These are phyloP conservation scores for Halocynthia aurantium DNA, from an alignment of 23 tunicate genomes.

Conservation along the genomic window DNA sequence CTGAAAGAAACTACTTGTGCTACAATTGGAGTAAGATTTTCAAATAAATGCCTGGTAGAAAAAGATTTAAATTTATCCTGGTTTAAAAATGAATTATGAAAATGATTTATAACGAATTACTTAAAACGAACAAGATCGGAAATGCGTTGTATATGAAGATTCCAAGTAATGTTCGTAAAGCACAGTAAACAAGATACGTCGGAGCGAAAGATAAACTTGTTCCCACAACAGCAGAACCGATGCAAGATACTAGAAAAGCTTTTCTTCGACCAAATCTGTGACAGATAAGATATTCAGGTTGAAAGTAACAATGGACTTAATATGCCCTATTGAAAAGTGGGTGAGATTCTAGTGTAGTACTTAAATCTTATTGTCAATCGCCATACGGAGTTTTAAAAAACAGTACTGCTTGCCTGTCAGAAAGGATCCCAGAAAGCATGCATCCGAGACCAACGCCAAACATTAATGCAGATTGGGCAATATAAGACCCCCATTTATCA, in stretches of 20 bases:
- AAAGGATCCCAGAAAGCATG: slow-evolving; percentile 41
- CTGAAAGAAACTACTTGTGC: too few relatives aligned
- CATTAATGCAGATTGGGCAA: slow-evolving; percentile 71
- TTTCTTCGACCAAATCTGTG: slow-evolving; percentile 34
- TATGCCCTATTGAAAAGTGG: too few relatives aligned
- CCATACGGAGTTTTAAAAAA: not conserved
- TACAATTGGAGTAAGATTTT: too few relatives aligned
- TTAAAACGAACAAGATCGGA: slow-evolving; percentile 25
- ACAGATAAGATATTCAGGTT: not conserved
- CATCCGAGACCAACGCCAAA: slow-evolving; percentile 74
- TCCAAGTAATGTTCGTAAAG: slow-evolving; percentile 15
- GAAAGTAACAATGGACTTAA: too few relatives aligned
- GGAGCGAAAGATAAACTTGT: slow-evolving; percentile 20
- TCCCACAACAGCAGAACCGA: slow-evolving; percentile 19
- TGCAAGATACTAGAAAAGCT: slow-evolving; percentile 16
- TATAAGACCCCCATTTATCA: slow-evolving; percentile 36
- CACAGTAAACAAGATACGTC: slow-evolving; percentile 9
- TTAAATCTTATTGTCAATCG: too few relatives aligned
- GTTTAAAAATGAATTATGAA: not conserved
- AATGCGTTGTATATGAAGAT: slow-evolving; percentile 24
- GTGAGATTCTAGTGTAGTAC: too few relatives aligned
- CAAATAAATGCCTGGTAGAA: not conserved
- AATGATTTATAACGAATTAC: slow-evolving; percentile 9
- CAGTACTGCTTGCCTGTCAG: slow-evolving; percentile 53
- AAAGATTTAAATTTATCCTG: not conserved